These are phyloP conservation scores for Nipponia nippon DNA, from an alignment of 2,113 vertebrate species.

Conservation along the genomic window DNA sequence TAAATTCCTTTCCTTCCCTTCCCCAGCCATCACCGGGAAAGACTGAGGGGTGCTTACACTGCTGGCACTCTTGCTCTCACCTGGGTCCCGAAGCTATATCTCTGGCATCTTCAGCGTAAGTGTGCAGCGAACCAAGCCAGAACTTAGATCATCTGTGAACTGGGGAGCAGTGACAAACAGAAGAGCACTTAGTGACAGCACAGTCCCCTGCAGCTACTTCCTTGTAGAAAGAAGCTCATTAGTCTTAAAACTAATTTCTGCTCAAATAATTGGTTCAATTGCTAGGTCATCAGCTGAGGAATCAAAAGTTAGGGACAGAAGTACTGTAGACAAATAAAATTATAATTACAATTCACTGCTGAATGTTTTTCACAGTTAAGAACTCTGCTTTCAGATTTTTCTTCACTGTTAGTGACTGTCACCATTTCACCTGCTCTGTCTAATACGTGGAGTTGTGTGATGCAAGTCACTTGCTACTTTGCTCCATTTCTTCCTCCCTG, in stretches of 20 bases:
- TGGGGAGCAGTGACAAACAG: neutral
- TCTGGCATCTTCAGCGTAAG: neutral
- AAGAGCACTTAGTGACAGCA: neutral
- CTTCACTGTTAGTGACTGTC: neutral
- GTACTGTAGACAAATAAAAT: neutral
- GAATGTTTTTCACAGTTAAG: neutral
- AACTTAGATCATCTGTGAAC: neutral
- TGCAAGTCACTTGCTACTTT: neutral
- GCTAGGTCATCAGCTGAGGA: neutral
- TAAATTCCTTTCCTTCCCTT: neutral
- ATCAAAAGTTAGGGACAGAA: neutral
- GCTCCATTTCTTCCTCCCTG: neutral
- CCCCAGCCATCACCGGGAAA: neutral
- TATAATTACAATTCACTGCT: neutral
- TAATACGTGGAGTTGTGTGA: neutral
- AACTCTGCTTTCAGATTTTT: neutral
- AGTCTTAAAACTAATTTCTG: neutral
- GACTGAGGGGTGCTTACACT: neutral
- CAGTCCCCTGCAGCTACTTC: neutral
- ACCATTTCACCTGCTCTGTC: neutral
- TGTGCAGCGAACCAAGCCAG: neutral
- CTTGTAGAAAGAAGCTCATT: neutral
- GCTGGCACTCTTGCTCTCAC: neutral
- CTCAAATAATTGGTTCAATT: neutral
- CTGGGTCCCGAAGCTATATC: accelerated